phyloP scores from a whole-genome alignment of 2,888 invertebrate species.

The Danaus chrysippus region DNA sequence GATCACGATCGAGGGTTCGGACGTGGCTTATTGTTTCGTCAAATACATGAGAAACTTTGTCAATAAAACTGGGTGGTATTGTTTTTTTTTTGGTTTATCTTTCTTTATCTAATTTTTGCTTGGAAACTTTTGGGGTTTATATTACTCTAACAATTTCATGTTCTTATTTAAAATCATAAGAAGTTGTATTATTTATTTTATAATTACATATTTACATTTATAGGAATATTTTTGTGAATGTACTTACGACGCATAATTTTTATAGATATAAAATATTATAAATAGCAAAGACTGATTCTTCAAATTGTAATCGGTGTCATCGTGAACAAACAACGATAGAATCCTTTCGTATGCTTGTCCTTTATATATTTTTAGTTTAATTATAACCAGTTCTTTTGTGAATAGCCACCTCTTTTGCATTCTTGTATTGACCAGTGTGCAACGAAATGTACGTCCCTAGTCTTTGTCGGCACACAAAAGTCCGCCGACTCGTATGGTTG shows the following conservation, averaged over 20 bases:
- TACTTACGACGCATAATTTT: no score
- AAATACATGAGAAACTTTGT: constrained; percentile 71
- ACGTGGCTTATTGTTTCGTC: constrained; percentile 74
- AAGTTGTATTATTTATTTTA: constrained; percentile 1
- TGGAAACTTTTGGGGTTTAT: constrained; percentile 12
- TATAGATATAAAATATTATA: no score
- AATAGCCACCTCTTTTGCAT: not conserved
- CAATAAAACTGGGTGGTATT: constrained; percentile 69
- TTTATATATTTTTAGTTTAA: not conserved
- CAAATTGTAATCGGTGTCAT: no score
- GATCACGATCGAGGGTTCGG: constrained; percentile 72
- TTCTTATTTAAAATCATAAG: not conserved
- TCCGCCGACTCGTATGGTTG: constrained; percentile 52
- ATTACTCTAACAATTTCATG: constrained; percentile 5
- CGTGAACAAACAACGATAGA: no score
- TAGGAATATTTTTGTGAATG: no score
- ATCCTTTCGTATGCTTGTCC: no score
- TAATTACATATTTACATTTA: not conserved
- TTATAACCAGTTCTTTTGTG: not conserved
- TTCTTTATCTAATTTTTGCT: constrained; percentile 30
- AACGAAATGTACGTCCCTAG: constrained; percentile 17
- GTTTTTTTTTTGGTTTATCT: constrained; percentile 35
- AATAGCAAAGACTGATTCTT: no score
- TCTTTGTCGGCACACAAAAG: constrained; percentile 63
- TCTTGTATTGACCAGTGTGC: constrained; percentile 5